Evolutionary conservation across 2,888 invertebrate genomes (phyloP).

Genomic region (Thecophora atra): DNA sequence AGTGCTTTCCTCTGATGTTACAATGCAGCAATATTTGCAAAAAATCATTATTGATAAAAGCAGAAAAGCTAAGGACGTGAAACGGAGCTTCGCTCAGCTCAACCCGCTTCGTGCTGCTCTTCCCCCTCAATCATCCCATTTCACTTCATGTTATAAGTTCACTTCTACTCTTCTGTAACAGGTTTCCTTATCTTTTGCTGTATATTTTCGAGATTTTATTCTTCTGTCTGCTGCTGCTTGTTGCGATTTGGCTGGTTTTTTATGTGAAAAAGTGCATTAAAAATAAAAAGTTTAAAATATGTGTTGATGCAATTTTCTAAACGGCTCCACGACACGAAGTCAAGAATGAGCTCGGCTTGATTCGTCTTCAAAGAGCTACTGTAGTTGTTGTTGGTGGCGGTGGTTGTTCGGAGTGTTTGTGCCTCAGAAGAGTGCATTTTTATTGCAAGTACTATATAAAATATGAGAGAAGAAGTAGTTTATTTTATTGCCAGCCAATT

Average conservation of each 20-base stretch:
- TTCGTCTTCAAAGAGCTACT: not conserved
- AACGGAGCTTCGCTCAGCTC: no score
- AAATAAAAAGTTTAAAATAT: slow-evolving; percentile 3
- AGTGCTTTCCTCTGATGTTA: no score
- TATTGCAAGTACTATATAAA: not conserved
- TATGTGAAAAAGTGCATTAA: not conserved
- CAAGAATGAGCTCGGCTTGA: not conserved
- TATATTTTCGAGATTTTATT: not conserved
- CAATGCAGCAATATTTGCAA: not conserved
- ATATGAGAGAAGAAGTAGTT: slow-evolving; percentile 4
- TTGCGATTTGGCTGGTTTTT: not conserved
- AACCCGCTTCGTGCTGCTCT: not conserved
- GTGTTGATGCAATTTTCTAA: slow-evolving; percentile 2
- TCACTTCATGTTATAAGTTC: not conserved
- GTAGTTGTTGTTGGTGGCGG: not conserved
- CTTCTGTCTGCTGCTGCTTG: not conserved
- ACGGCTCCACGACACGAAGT: not conserved
- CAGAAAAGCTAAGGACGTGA: no score
- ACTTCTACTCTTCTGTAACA: no score
- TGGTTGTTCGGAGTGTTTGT: not conserved
- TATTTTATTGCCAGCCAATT: slow-evolving; percentile 1
- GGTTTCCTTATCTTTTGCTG: not conserved
- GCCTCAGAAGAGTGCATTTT: not conserved
- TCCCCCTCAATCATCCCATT: not conserved
- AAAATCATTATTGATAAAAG: not conserved